Conservation (phyloP, 2,888 invertebrate species). For the Rapana venosa region DNA sequence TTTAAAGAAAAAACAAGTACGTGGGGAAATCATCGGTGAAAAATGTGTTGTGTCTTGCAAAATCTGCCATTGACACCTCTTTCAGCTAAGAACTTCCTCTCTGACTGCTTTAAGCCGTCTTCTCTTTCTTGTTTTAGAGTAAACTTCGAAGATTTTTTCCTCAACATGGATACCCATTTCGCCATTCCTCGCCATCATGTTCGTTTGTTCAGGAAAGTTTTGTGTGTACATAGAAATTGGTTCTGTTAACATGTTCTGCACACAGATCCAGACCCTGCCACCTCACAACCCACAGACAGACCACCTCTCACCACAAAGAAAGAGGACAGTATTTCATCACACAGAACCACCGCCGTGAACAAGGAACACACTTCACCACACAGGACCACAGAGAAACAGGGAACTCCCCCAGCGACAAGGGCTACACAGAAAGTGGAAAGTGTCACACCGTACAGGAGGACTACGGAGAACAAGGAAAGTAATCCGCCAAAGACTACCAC, state of each 20-base stretch:
- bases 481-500: background rate
- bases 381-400: background rate
- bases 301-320: background rate
- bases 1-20: too few relatives aligned
- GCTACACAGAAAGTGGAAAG: background rate
- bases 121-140: too few relatives aligned
- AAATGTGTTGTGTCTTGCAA: too few relatives aligned
- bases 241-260: background rate
- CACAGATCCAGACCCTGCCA: background rate
- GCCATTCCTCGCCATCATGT: too few relatives aligned
- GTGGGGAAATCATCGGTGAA: too few relatives aligned
- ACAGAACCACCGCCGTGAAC: background rate
- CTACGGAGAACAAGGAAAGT: background rate
- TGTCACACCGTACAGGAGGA: background rate
- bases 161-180: too few relatives aligned
- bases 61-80: too few relatives aligned
- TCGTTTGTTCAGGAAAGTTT: too few relatives aligned
- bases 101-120: too few relatives aligned
- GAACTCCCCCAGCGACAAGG: background rate
- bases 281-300: background rate
- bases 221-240: background rate
- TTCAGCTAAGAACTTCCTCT: too few relatives aligned
- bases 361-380: background rate
- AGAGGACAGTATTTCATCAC: constrained; percentile 1
- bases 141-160: too few relatives aligned